A percentile compares a stretch with the other conserved stretches of the same genome.
phyloP scores from a whole-genome alignment of 1,140 invertebrate species.

The Schmidtea mediterranea region DNA sequence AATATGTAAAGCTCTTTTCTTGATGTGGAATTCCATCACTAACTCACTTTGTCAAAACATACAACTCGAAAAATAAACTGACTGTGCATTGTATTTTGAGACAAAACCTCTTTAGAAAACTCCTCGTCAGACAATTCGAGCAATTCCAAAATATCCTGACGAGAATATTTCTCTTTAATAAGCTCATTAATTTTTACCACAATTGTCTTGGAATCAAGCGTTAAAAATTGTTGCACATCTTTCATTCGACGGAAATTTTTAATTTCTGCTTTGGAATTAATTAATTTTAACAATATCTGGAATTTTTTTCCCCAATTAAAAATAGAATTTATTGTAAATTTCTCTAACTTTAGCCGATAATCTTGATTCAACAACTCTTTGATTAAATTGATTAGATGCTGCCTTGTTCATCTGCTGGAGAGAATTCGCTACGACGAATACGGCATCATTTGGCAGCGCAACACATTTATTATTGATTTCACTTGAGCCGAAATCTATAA shows the following conservation, averaged over 20 bases:
- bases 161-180: slow-evolving; percentile 44
- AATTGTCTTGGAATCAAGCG: slow-evolving; percentile 39
- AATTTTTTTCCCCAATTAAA: slow-evolving; percentile 34
- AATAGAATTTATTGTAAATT: no score
- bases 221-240: slow-evolving; percentile 40
- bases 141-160: slow-evolving; percentile 41
- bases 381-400: slow-evolving; percentile 58
- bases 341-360: slow-evolving; percentile 35
- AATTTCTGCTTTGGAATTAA: no score
- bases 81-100: slow-evolving; percentile 37
- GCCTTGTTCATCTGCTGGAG: slow-evolving; percentile 72
- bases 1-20: slow-evolving; percentile 60
- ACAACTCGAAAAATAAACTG: slow-evolving; percentile 10
- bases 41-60: no score
- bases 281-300: slow-evolving; percentile 5
- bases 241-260: slow-evolving; percentile 14
- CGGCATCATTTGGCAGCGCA: slow-evolving; percentile 43
- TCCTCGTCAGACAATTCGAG: slow-evolving; percentile 38
- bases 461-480: slow-evolving; percentile 34
- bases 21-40: slow-evolving; percentile 41
- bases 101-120: slow-evolving; percentile 38
- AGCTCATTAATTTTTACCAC: slow-evolving; percentile 34
- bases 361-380: slow-evolving; percentile 68
- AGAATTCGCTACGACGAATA: slow-evolving; percentile 76
- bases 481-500: slow-evolving; percentile 77